Conservation (phyloP, 2,888 invertebrate species). For the Ferdinandea cuprea region DNA sequence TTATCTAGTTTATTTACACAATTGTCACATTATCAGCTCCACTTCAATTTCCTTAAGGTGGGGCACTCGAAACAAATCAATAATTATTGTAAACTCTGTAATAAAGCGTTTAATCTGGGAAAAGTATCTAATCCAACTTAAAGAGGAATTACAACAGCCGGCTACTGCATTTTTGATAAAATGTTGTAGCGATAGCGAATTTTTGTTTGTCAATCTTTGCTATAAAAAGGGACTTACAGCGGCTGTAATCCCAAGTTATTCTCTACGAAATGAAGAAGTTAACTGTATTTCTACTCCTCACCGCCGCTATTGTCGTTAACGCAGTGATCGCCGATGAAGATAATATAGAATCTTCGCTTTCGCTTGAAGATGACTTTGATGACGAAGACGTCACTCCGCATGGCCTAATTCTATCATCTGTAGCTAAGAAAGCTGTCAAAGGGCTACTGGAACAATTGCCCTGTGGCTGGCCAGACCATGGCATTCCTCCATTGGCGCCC, state of each 20-base stretch:
- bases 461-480: conserved; percentile 77
- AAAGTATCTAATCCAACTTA: conserved; percentile 16
- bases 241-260: neutral
- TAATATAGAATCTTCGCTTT: neutral
- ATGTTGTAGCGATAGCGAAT: neutral
- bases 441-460: conserved; percentile 75
- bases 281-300: conserved; percentile 14
- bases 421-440: conserved; percentile 78
- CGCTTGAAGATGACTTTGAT: neutral
- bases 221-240: conserved; percentile 35
- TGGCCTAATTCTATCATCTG: conserved; percentile 78
- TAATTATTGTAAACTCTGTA: conserved; percentile 7
- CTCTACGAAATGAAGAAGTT: conserved; percentile 34
- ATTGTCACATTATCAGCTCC: neutral
- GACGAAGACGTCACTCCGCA: neutral
- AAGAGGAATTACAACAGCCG: neutral
- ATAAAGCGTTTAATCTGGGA: neutral
- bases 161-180: conserved; percentile 46
- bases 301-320: neutral
- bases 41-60: neutral
- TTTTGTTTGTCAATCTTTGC: neutral
- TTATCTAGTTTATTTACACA: neutral
- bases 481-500: conserved; percentile 79
- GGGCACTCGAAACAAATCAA: neutral
- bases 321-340: neutral